Percentiles rank a stretch among this genome's conserved stretches.
phyloP scores from a whole-genome alignment of 1,140 invertebrate genomes.

The Drosophila punjabiensis region DNA sequence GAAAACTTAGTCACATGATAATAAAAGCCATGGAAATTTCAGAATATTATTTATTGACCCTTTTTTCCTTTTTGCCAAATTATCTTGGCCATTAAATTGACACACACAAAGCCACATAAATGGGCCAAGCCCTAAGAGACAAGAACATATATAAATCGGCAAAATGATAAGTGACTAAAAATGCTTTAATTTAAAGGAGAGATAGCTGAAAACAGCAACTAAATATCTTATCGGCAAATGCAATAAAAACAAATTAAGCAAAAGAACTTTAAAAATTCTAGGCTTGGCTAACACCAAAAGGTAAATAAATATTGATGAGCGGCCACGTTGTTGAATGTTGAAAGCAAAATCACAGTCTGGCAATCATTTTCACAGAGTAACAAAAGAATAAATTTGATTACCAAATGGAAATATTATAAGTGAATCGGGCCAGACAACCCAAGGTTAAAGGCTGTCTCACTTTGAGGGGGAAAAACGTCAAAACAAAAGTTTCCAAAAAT shows the following conservation, averaged over 20 bases:
- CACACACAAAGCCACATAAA: neutral
- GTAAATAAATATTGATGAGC: constrained; percentile 42
- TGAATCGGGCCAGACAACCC: constrained; percentile 22
- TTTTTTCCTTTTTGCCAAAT: constrained; percentile 15
- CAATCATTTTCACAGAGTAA: constrained; percentile 13
- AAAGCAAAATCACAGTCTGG: constrained; percentile 26
- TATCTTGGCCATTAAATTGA: constrained; percentile 21
- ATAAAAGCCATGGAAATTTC: constrained; percentile 2
- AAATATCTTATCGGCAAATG: constrained; percentile 40
- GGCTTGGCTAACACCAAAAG: constrained; percentile 18
- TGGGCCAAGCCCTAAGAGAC: constrained; percentile 17
- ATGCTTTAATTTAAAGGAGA: constrained; percentile 15
- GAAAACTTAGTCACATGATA: constrained; percentile 14
- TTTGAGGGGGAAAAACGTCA: constrained; percentile 5
- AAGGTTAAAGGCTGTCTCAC: constrained; percentile 47
- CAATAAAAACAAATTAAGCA: constrained; percentile 32
- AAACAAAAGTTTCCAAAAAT: constrained; percentile 37
- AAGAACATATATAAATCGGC: neutral
- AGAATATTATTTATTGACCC: constrained; percentile 17
- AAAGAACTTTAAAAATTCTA: constrained; percentile 13
- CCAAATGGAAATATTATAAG: constrained; percentile 21
- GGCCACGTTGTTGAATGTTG: neutral
- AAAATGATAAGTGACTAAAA: constrained; percentile 23
- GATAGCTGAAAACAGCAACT: constrained; percentile 19
- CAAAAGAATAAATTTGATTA: constrained; percentile 55